phyloP scores from a whole-genome alignment of 1,140 invertebrate genomes.

The Rhagoletis pomonella region DNA sequence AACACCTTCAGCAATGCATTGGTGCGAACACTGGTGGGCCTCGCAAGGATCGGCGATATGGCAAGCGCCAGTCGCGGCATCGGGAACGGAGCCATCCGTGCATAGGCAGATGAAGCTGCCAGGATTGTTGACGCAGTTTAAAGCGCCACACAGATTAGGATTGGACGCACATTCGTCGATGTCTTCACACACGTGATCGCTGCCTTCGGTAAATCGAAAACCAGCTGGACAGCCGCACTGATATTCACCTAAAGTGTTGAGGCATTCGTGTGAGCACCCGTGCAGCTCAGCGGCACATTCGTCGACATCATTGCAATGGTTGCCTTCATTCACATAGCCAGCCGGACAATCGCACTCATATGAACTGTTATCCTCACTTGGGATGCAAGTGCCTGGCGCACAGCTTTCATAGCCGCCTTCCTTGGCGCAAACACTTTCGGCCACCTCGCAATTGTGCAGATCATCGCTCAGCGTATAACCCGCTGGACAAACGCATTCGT shows the following conservation, averaged over 20 bases:
- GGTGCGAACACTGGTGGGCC: constrained; percentile 68
- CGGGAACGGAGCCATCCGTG: constrained; percentile 76
- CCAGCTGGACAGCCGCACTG: constrained; percentile 87
- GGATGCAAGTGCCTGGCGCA: constrained; percentile 74
- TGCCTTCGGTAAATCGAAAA: constrained; percentile 77
- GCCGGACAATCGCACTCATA: constrained; percentile 75
- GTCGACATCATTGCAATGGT: constrained; percentile 78
- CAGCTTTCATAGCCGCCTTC: constrained; percentile 64
- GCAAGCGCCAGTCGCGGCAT: constrained; percentile 34
- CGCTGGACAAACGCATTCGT: constrained; percentile 73
- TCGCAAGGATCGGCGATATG: constrained; percentile 77
- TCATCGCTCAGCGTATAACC: constrained; percentile 76
- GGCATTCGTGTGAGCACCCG: constrained; percentile 85
- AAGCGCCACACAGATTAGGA: constrained; percentile 79
- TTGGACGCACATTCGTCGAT: constrained; percentile 82
- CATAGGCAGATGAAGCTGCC: constrained; percentile 89
- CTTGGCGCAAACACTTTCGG: constrained; percentile 74
- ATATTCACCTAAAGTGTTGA: constrained; percentile 89
- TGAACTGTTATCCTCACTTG: constrained; percentile 77
- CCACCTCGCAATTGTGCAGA: constrained; percentile 76
- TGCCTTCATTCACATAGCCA: constrained; percentile 72
- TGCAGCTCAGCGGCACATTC: constrained; percentile 86
- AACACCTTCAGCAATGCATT: constrained; percentile 70
- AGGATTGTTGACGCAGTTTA: constrained; percentile 87
- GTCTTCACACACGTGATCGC: constrained; percentile 75